phyloP scores from a whole-genome alignment of 2,888 invertebrate genomes.

The Drosophila pseudotakahashii region DNA sequence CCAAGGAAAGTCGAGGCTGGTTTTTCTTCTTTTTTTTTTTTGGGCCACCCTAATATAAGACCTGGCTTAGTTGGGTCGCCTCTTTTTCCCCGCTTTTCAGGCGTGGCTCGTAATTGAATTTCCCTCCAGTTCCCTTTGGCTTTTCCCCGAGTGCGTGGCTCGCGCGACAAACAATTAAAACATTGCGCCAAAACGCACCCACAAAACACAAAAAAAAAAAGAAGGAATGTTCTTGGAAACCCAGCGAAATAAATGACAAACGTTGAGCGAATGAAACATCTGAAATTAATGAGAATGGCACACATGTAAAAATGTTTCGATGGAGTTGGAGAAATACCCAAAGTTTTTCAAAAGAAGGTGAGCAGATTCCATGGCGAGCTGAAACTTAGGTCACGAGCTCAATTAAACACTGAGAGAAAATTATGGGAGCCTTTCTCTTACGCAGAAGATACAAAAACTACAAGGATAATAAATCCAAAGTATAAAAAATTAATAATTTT shows the following conservation, averaged over 20 bases:
- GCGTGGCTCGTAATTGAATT: conserved; percentile 45
- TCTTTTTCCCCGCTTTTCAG: neutral
- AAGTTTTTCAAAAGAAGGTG: conserved; percentile 1
- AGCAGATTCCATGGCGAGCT: conserved; percentile 9
- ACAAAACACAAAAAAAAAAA: conserved; percentile 26
- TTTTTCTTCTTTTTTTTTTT: neutral
- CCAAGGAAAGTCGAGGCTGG: conserved; percentile 7
- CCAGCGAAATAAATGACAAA: conserved; percentile 3
- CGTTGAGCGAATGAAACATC: conserved; percentile 3
- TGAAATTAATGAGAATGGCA: conserved; percentile 25
- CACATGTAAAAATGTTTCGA: conserved; percentile 6
- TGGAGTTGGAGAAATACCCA: neutral
- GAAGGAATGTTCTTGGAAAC: conserved; percentile 12
- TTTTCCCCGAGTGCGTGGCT: conserved; percentile 10
- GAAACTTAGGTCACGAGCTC: conserved; percentile 10
- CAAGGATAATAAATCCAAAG: too few species aligned
- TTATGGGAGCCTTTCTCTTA: neutral
- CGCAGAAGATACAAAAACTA: neutral
- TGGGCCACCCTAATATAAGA: neutral
- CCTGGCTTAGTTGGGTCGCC: conserved; percentile 19
- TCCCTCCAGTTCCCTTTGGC: conserved; percentile 6
- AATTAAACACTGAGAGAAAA: conserved; percentile 2
- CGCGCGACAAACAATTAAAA: conserved; percentile 55
- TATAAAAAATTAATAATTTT: too few species aligned
- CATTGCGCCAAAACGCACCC: conserved; percentile 66